A percentile compares a stretch with the other conserved stretches of the same genome.
Conservation (phyloP, 1,140 invertebrate genomes). For the Drosophila virilis region DNA sequence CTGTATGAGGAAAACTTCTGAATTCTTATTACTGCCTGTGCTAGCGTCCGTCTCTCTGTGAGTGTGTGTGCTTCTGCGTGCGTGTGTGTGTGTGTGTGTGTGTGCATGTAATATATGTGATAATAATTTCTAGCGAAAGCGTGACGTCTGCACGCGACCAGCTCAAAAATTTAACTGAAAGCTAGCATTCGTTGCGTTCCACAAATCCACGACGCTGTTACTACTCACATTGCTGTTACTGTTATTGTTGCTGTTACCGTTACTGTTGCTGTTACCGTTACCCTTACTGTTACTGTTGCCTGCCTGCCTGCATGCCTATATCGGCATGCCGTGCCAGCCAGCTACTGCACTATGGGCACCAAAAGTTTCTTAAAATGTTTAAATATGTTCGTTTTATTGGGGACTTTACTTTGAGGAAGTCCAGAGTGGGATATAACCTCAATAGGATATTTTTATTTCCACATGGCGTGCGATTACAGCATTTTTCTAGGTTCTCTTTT, state of each 20-base stretch:
- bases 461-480: too few relatives aligned
- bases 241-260: conserved; percentile 6
- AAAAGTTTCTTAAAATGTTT: too few relatives aligned
- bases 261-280: conserved; percentile 1
- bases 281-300: conserved; percentile 11
- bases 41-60: neutral
- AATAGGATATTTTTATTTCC: too few relatives aligned
- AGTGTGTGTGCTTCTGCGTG: conserved; percentile 7
- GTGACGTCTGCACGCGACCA: conserved; percentile 57
- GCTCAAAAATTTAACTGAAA: conserved; percentile 69
- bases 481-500: too few relatives aligned
- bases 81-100: conserved; percentile 7
- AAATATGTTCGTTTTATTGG: too few relatives aligned
- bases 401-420: too few relatives aligned
- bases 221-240: conserved; percentile 9
- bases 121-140: conserved; percentile 24
- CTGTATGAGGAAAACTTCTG: neutral
- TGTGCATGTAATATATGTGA: conserved; percentile 1
- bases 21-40: neutral
- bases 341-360: neutral
- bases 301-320: conserved; percentile 9
- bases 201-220: conserved; percentile 47
- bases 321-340: neutral
- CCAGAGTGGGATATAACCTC: too few relatives aligned
- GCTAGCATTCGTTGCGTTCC: conserved; percentile 22